Percentiles rank a stretch among this genome's conserved stretches.
These are phyloP conservation scores for Tetragonula carbonaria DNA, from an alignment of 2,888 invertebrate species.

Conservation along the genomic window DNA sequence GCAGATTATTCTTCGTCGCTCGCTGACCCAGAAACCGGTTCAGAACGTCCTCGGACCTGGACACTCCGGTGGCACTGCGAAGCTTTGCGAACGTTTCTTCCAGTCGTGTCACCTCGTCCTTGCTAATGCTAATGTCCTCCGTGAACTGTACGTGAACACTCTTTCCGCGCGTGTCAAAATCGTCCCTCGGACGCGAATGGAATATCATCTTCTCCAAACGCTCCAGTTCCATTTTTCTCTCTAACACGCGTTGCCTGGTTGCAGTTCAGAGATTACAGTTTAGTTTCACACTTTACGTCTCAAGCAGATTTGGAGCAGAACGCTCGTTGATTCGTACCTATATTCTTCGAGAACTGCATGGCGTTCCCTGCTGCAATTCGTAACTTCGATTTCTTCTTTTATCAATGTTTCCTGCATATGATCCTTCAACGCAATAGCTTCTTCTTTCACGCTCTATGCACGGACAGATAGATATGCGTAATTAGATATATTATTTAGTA, in stretches of 20 bases:
- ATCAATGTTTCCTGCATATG: constrained; percentile 89
- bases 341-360: constrained; percentile 84
- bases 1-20: constrained; percentile 89
- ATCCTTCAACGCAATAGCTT: constrained; percentile 90
- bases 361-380: constrained; percentile 88
- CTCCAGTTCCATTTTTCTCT: constrained; percentile 90
- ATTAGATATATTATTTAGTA: too few relatives aligned
- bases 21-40: constrained; percentile 90
- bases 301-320: background rate
- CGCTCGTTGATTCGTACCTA: constrained; percentile 72
- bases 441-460: constrained; percentile 88
- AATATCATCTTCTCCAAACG: constrained; percentile 91
- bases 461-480: background rate
- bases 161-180: constrained; percentile 78
- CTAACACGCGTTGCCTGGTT: constrained; percentile 88
- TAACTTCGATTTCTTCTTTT: constrained; percentile 89
- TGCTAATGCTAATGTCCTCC: constrained; percentile 83
- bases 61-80: constrained; percentile 91
- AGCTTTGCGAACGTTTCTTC: constrained; percentile 90
- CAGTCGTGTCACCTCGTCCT: constrained; percentile 81
- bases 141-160: constrained; percentile 72
- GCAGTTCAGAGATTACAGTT: background rate
- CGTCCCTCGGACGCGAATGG: constrained; percentile 84
- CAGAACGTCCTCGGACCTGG: constrained; percentile 90
- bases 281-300: background rate